Evolutionary conservation across 2,113 vertebrate species (phyloP).

Genomic region (Philantomba maxwellii): DNA sequence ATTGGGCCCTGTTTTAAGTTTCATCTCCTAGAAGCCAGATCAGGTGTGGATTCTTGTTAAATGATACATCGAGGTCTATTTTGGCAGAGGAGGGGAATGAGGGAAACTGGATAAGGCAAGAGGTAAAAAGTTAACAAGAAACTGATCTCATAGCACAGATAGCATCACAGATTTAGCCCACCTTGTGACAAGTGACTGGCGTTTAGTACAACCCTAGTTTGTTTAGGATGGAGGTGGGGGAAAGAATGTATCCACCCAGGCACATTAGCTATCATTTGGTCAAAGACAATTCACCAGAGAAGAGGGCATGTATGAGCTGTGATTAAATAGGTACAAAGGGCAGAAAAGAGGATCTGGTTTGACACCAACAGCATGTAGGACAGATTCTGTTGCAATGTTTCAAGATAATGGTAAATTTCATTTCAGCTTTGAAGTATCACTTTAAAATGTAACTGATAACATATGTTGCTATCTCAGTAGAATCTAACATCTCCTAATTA

Average conservation of each 20-base stretch:
- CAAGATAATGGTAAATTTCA: background rate
- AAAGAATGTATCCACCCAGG: background rate
- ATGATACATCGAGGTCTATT: background rate
- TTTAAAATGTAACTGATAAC: background rate
- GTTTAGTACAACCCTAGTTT: background rate
- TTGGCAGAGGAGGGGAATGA: background rate
- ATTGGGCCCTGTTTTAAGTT: background rate
- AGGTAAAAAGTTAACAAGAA: background rate
- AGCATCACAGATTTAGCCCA: background rate
- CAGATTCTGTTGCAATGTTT: background rate
- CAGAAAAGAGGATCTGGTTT: background rate
- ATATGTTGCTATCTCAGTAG: background rate
- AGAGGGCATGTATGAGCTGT: background rate
- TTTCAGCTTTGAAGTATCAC: background rate
- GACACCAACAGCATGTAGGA: rapidly evolving
- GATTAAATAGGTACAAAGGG: background rate
- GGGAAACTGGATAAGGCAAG: background rate
- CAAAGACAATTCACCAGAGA: background rate
- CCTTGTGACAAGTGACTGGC: background rate
- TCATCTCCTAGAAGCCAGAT: background rate
- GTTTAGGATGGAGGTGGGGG: rapidly evolving
- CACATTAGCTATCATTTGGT: background rate
- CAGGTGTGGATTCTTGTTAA: background rate
- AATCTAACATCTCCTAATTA: background rate
- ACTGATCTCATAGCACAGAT: background rate